phyloP scores from a whole-genome alignment of 1,140 invertebrate genomes.

The Procambarus clarkii region DNA sequence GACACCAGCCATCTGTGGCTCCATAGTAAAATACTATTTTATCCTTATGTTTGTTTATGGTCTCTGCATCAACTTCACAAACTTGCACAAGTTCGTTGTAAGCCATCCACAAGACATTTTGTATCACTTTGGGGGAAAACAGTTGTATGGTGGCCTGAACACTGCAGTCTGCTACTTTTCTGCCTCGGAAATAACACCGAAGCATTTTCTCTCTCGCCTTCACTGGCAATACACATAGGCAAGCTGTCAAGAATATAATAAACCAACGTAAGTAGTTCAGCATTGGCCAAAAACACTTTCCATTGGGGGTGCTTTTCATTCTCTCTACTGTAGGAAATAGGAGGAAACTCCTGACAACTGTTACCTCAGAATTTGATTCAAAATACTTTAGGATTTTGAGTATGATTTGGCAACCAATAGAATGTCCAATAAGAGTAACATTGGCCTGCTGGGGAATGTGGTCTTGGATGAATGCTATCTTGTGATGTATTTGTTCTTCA shows the following conservation, averaged over 20 bases:
- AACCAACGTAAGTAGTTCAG: constrained; percentile 46
- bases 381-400: constrained; percentile 40
- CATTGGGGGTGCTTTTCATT: constrained; percentile 41
- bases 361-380: constrained; percentile 17
- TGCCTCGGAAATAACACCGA: background rate
- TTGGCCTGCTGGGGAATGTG: constrained; percentile 32
- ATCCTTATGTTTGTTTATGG: constrained; percentile 20
- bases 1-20: constrained; percentile 39
- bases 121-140: constrained; percentile 37
- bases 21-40: constrained; percentile 47
- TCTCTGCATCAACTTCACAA: background rate
- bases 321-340: constrained; percentile 54
- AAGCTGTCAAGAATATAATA: background rate
- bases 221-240: constrained; percentile 10
- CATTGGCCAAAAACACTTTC: constrained; percentile 31
- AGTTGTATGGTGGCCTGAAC: constrained; percentile 35
- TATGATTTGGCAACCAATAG: constrained; percentile 51
- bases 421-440: constrained; percentile 46
- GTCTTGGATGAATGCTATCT: constrained; percentile 34
- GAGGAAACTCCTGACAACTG: constrained; percentile 14
- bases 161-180: background rate
- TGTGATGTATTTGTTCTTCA: constrained; percentile 38
- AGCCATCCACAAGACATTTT: constrained; percentile 62
- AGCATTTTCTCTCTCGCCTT: constrained; percentile 8
- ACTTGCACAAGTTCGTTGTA: constrained; percentile 27